phyloP scores from a whole-genome alignment of 2,888 invertebrate genomes.

The Noctuana brunneofusca region DNA sequence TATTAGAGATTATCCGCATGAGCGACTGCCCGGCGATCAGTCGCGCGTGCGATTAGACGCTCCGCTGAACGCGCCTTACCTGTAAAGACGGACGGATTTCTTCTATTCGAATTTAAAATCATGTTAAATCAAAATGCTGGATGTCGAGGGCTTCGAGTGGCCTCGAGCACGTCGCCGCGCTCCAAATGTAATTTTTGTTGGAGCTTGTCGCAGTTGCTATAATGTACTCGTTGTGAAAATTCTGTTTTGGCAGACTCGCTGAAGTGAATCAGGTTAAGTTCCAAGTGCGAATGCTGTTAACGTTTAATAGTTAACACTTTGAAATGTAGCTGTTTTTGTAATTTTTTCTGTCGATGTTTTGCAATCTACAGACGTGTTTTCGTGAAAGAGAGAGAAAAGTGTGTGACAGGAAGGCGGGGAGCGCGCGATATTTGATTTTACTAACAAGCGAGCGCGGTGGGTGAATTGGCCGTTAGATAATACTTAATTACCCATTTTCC shows the following conservation, averaged over 20 bases:
- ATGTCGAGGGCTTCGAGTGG: slow-evolving; percentile 32
- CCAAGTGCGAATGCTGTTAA: slow-evolving; percentile 20
- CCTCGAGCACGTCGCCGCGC: slow-evolving; percentile 34
- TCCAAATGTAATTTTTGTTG: slow-evolving; percentile 26
- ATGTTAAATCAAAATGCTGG: slow-evolving; percentile 44
- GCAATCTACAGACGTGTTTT: not conserved
- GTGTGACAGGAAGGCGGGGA: too few species aligned
- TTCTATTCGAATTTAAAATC: slow-evolving; percentile 21
- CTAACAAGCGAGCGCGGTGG: too few species aligned
- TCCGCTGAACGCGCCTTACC: slow-evolving; percentile 34
- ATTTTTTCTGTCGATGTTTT: not conserved
- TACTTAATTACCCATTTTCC: too few species aligned
- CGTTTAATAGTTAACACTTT: slow-evolving; percentile 20
- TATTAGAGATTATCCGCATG: slow-evolving; percentile 49
- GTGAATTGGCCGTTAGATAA: too few species aligned
- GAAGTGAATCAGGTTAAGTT: slow-evolving; percentile 28
- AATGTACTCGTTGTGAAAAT: slow-evolving; percentile 28
- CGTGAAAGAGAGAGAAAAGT: too few species aligned
- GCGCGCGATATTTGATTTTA: too few species aligned
- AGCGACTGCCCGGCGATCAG: slow-evolving; percentile 44
- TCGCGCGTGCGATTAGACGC: slow-evolving; percentile 49
- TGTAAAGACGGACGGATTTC: slow-evolving; percentile 7
- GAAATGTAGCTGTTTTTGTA: slow-evolving; percentile 4
- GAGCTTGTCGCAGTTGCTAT: slow-evolving; percentile 20
- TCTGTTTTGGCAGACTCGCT: slow-evolving; percentile 24